Percentiles rank a stretch among this genome's conserved stretches.
Evolutionary conservation across 2,888 invertebrate species (phyloP).

Genomic region (Germaria angustata): DNA sequence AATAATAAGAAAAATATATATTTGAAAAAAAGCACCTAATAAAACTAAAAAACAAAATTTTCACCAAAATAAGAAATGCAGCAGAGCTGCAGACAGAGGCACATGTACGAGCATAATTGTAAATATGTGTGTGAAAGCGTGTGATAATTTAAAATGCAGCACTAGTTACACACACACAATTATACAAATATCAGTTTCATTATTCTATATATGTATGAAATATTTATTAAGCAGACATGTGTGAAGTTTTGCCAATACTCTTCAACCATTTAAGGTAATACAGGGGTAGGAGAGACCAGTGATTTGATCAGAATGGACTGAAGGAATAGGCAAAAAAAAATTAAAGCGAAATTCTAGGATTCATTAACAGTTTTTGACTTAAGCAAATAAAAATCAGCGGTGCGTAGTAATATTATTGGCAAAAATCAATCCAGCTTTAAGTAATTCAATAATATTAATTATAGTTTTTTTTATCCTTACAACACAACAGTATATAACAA

Average conservation of each 20-base stretch:
- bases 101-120: neutral
- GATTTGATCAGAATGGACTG: neutral
- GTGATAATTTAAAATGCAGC: conserved; percentile 77
- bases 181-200: conserved; percentile 32
- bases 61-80: conserved; percentile 49
- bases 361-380: neutral
- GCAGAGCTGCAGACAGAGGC: conserved; percentile 8
- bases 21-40: conserved; percentile 67
- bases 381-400: conserved; percentile 40
- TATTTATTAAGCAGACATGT: neutral
- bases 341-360: neutral
- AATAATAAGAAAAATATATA: conserved; percentile 37
- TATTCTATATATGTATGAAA: conserved; percentile 7
- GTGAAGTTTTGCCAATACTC: conserved; percentile 21
- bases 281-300: neutral
- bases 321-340: conserved; percentile 3
- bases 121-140: conserved; percentile 38
- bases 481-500: too few species aligned
- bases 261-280: conserved; percentile 63
- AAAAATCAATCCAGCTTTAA: conserved; percentile 28
- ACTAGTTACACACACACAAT: conserved; percentile 62
- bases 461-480: too few species aligned
- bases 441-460: conserved; percentile 37
- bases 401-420: conserved; percentile 38
- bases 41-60: conserved; percentile 71